Conservation (phyloP, 2,888 invertebrate genomes). For the Tipula helvola region DNA sequence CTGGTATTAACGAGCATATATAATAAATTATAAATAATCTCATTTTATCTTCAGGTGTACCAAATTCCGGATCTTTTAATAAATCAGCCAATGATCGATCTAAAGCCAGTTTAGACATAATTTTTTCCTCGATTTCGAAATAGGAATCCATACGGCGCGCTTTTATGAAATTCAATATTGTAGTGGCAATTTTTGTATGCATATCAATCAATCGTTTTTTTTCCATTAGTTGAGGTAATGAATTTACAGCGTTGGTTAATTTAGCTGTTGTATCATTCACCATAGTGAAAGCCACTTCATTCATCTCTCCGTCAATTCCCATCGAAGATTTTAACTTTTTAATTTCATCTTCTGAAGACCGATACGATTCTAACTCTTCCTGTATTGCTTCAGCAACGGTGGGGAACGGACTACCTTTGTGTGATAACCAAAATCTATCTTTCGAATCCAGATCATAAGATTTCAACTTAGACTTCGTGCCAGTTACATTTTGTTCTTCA, state of each 20-base stretch:
- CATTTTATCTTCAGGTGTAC: conserved; percentile 83
- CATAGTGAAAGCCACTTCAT: conserved; percentile 72
- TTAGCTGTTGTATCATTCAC: conserved; percentile 87
- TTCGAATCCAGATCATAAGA: conserved; percentile 80
- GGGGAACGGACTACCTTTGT: conserved; percentile 89
- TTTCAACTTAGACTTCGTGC: conserved; percentile 63
- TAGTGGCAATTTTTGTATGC: conserved; percentile 97
- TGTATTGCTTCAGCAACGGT: conserved; percentile 98
- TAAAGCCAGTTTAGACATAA: conserved; percentile 75
- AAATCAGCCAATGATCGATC: conserved; percentile 82
- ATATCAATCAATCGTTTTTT: conserved; percentile 96
- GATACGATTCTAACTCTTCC: conserved; percentile 91
- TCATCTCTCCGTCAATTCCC: conserved; percentile 76
- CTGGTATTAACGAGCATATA: conserved; percentile 70
- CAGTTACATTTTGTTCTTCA: conserved; percentile 41
- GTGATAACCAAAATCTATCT: conserved; percentile 86
- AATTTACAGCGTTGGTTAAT: conserved; percentile 89
- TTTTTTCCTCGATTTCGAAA: conserved; percentile 96
- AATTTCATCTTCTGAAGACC: conserved; percentile 88
- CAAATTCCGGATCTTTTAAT: conserved; percentile 73
- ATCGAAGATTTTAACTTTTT: conserved; percentile 88
- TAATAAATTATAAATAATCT: conserved; percentile 86
- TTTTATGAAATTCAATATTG: conserved; percentile 73
- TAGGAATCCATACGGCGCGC: conserved; percentile 85
- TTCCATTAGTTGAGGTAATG: conserved; percentile 90